Conservation (phyloP, 2,888 invertebrate genomes). For the Pristionchus exspectatus region DNA sequence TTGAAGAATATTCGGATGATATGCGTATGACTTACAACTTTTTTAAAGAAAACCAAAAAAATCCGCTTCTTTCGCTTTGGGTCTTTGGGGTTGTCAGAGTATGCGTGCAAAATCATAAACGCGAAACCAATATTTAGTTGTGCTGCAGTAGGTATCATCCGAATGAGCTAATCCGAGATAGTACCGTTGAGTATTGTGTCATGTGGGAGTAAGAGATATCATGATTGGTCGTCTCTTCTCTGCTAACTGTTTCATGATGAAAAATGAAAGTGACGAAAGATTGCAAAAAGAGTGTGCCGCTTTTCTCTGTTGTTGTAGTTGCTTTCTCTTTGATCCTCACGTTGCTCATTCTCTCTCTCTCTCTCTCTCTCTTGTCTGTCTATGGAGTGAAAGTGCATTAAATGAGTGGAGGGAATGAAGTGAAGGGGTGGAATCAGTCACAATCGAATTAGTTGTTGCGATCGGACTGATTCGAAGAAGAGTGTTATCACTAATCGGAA, state of each 20-base stretch:
- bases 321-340: neutral
- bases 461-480: neutral
- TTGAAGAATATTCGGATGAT: neutral
- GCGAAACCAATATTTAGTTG: too few species aligned
- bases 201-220: neutral
- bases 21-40: too few species aligned
- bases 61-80: too few species aligned
- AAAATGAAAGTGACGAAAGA: neutral
- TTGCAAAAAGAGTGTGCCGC: constrained; percentile 1
- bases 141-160: too few species aligned
- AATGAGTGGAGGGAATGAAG: neutral
- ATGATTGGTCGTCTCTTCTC: neutral
- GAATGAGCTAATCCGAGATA: too few species aligned
- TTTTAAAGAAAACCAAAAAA: too few species aligned
- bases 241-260: neutral
- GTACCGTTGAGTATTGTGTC: too few species aligned
- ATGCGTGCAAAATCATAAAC: too few species aligned
- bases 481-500: constrained; percentile 24
- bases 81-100: too few species aligned
- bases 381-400: constrained; percentile 34
- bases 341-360: neutral
- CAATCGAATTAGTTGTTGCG: constrained; percentile 31
- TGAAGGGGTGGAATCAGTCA: neutral
- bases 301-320: neutral
- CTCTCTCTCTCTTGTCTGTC: neutral